Base-by-base conservation (phyloP, 2,888 invertebrate genomes). In the Coecobrya sp. region DNA sequence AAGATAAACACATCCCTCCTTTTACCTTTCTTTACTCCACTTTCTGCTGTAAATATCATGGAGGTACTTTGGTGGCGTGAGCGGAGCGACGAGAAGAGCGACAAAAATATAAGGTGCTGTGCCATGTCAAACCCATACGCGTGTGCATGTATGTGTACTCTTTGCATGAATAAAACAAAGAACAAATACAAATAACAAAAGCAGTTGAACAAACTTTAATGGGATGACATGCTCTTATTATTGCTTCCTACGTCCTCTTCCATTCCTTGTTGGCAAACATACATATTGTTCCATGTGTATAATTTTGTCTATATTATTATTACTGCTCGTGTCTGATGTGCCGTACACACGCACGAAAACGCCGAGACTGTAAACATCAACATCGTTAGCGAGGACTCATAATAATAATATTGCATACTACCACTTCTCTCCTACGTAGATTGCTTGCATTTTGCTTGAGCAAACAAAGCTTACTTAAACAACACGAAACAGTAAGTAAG, bases 191-290 rank as follows among this genome's bases (percentile, higher is more conserved):
- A 45, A 79, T 76, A 91, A 86, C 25, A 70, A 88, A 88, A 91
- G 87, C 91, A 91, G 91, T 91, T 91, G 91, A 91, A 91, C 91
- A 91, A 91, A 91, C 91, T 86, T 82, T 91, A 91, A 91, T 87
- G 62, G 82, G 91, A 91, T 91, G 91, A 91, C 82, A 91, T 91
- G 91, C 91, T 90, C 84, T 65, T 65, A 25, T 76, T 87, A 85
- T 52, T 81, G 88, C 68, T 81, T 68, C 68, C 19, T 84, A 42
- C 42, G 68, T 68, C 68, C n/a, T 42, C 22, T 16, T 42, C 11
- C 19, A 70, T 25, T 1, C 11, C 49, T 25, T 16, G 8, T 49
- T 49, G n/a, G 45, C 27, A 76, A 22, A 79, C 52, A 52, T 3
- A 52, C 27, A 52, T 13, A 30, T 30, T 30, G 16, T 8, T 49